Conservation (phyloP, 2,113 vertebrate genomes). For the Rhineura floridana region DNA sequence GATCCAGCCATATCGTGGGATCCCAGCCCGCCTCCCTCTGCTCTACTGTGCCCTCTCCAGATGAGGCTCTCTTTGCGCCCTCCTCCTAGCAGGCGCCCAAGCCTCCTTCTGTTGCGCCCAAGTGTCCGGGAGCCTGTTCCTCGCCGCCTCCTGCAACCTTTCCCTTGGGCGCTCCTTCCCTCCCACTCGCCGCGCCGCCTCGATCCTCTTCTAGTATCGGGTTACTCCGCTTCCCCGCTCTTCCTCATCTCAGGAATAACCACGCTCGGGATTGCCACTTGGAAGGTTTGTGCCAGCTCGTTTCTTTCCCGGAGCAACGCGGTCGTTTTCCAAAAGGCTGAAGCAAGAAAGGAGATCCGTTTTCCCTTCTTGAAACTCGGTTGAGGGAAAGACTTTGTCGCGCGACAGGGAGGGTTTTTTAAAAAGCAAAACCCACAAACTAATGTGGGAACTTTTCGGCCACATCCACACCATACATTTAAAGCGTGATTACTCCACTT, state of each 20-base stretch:
- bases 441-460: too few species aligned
- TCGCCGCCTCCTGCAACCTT: neutral
- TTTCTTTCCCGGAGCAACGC: neutral
- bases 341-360: too few species aligned
- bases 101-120: neutral
- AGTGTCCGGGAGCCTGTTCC: too few species aligned
- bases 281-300: too few species aligned
- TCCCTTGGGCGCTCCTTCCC: neutral
- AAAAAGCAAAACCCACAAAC: too few species aligned
- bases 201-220: neutral
- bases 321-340: too few species aligned
- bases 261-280: neutral
- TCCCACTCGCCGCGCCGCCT: too few species aligned
- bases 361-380: neutral
- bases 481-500: too few species aligned
- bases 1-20: neutral
- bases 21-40: neutral
- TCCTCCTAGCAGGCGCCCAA: neutral
- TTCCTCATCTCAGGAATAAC: neutral
- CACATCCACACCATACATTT: too few species aligned
- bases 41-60: neutral
- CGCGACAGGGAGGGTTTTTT: neutral
- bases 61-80: neutral
- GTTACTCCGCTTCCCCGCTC: neutral
- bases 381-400: neutral